phyloP scores from a whole-genome alignment of 1,140 invertebrate genomes.

The Thrips palmi region DNA sequence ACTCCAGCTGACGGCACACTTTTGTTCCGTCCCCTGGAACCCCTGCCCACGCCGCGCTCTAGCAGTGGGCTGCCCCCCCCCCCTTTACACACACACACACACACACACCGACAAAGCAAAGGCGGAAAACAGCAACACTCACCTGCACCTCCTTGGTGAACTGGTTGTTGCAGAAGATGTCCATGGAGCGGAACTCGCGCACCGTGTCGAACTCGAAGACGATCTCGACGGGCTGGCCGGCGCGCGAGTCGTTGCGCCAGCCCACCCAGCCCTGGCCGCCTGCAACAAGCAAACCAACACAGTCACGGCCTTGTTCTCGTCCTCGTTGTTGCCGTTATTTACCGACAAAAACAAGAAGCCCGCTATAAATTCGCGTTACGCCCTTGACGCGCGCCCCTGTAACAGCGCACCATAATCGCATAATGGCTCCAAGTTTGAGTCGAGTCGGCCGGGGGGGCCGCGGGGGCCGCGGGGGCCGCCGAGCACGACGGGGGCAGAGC shows the following conservation, averaged over 20 bases:
- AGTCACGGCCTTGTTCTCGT: no score
- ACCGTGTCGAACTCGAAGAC: constrained; percentile 55
- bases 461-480: no score
- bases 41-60: background rate
- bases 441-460: no score
- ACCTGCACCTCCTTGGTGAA: constrained; percentile 46
- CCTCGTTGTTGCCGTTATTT: no score
- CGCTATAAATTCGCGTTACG: no score
- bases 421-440: no score
- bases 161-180: constrained; percentile 48
- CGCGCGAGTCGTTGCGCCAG: constrained; percentile 50
- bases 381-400: no score
- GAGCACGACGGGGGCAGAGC: no score
- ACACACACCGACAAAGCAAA: background rate
- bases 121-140: constrained; percentile 14
- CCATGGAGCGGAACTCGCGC: constrained; percentile 54
- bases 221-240: constrained; percentile 39
- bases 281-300: constrained; percentile 20
- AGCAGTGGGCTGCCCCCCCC: background rate
- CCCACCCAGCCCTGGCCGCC: constrained; percentile 74
- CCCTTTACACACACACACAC: background rate
- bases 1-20: background rate
- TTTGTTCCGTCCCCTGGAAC: no score
- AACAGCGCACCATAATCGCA: no score
- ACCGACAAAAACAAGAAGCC: no score